These are phyloP conservation scores for Ochlodes sylvanus DNA, from an alignment of 2,888 invertebrate genomes.

Conservation along the genomic window DNA sequence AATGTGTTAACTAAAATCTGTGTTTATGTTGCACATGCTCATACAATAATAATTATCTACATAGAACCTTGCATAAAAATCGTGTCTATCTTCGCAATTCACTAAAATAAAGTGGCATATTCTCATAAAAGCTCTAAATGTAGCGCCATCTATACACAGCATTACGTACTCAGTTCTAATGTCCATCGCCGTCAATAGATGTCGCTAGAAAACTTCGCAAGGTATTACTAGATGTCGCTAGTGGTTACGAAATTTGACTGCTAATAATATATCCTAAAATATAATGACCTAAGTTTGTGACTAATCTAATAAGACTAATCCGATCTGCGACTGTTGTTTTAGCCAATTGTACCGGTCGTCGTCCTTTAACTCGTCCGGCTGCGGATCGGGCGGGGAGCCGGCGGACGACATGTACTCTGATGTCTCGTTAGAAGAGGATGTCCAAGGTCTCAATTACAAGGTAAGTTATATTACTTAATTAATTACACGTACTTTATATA, in stretches of 20 bases:
- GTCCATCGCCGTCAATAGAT: constrained; percentile 7
- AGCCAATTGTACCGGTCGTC: constrained; percentile 96
- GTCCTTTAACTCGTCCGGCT: constrained; percentile 96
- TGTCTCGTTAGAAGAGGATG: constrained; percentile 96
- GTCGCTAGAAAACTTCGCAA: constrained; percentile 10
- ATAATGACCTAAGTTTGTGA: constrained; percentile 44
- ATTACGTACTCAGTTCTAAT: neutral
- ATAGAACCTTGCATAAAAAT: no score
- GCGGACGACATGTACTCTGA: constrained; percentile 98
- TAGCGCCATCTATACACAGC: constrained; percentile 60
- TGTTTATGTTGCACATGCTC: no score
- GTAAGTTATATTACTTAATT: constrained; percentile 75
- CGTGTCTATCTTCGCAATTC: no score
- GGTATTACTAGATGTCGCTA: constrained; percentile 53
- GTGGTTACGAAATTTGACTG: constrained; percentile 30
- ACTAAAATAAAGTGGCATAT: neutral
- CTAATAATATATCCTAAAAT: constrained; percentile 40
- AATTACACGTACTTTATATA: neutral
- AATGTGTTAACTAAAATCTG: no score
- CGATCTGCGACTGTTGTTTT: constrained; percentile 62
- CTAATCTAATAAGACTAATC: constrained; percentile 36
- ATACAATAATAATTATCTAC: no score
- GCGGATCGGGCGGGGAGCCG: constrained; percentile 96
- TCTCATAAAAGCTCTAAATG: neutral
- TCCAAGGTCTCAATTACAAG: constrained; percentile 97